Evolutionary conservation across 2,888 invertebrate species (phyloP).

Genomic region (Endotricha flammealis): DNA sequence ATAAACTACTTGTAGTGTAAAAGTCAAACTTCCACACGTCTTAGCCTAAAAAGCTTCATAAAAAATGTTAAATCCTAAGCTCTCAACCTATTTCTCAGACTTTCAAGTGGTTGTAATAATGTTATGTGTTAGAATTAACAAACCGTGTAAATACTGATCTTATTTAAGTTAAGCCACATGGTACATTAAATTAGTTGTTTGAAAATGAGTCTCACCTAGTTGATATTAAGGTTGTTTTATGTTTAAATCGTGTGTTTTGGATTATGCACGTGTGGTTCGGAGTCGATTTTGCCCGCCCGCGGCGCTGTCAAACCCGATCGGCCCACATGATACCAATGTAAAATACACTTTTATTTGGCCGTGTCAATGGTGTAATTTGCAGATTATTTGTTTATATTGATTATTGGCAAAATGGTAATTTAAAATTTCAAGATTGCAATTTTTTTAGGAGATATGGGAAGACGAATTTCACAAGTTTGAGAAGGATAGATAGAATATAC

Average conservation of each 20-base stretch:
- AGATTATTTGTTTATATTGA: not conserved
- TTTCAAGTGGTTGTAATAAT: slow-evolving; percentile 27
- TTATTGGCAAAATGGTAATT: not conserved
- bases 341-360: slow-evolving; percentile 10
- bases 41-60: no score
- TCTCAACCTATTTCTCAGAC: slow-evolving; percentile 24
- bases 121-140: slow-evolving; percentile 41
- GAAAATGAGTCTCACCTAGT: not conserved
- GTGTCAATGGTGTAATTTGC: not conserved
- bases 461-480: no score
- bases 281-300: slow-evolving; percentile 29
- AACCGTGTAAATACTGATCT: slow-evolving; percentile 35
- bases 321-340: slow-evolving; percentile 18
- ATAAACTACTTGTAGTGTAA: no score
- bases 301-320: slow-evolving; percentile 35
- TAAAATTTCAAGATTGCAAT: no score
- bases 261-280: slow-evolving; percentile 31
- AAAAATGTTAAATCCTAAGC: no score
- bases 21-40: no score
- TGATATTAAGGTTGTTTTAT: slow-evolving; percentile 6
- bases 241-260: slow-evolving; percentile 12
- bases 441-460: no score
- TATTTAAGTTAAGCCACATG: slow-evolving; percentile 9
- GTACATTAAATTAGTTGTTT: not conserved
- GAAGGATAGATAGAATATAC: no score